These are phyloP conservation scores for Uropsilus gracilis DNA, from an alignment of 2,113 vertebrate genomes.

Conservation along the genomic window DNA sequence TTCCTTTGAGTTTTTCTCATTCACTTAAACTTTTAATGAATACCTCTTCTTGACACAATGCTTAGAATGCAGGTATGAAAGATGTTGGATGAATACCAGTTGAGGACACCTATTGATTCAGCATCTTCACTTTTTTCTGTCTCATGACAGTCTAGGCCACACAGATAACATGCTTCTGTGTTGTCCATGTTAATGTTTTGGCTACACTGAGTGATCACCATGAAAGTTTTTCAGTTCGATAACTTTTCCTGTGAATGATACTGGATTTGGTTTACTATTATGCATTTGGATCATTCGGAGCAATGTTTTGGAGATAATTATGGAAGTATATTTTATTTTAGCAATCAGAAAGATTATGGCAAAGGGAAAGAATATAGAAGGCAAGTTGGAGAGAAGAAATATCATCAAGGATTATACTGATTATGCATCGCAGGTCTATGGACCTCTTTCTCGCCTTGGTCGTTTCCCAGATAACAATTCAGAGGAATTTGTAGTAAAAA, in stretches of 20 bases:
- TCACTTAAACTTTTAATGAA: slow-evolving; percentile 10
- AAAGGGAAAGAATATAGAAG: slow-evolving; percentile 87
- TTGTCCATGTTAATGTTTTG: not conserved
- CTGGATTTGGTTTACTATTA: not conserved
- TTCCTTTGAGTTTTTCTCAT: slow-evolving; percentile 17
- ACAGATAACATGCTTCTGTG: not conserved
- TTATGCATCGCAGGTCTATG: slow-evolving; percentile 85
- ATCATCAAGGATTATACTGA: slow-evolving; percentile 87
- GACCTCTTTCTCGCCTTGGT: slow-evolving; percentile 84
- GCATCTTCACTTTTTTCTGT: not conserved
- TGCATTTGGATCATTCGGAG: not conserved
- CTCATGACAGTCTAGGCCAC: not conserved
- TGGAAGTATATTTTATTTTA: slow-evolving; percentile 75
- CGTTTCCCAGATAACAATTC: slow-evolving; percentile 85
- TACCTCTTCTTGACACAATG: not conserved
- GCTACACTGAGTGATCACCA: not conserved
- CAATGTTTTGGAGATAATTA: slow-evolving; percentile 54
- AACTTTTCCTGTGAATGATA: slow-evolving; percentile 40
- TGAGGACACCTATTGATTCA: not conserved
- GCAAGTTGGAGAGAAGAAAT: slow-evolving; percentile 85
- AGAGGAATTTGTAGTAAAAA: slow-evolving; percentile 83
- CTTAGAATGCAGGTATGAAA: not conserved
- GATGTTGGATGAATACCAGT: not conserved
- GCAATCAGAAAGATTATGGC: slow-evolving; percentile 90
- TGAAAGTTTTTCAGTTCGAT: not conserved